phyloP scores from a whole-genome alignment of 2,888 invertebrate species.

The Alcis repandata region DNA sequence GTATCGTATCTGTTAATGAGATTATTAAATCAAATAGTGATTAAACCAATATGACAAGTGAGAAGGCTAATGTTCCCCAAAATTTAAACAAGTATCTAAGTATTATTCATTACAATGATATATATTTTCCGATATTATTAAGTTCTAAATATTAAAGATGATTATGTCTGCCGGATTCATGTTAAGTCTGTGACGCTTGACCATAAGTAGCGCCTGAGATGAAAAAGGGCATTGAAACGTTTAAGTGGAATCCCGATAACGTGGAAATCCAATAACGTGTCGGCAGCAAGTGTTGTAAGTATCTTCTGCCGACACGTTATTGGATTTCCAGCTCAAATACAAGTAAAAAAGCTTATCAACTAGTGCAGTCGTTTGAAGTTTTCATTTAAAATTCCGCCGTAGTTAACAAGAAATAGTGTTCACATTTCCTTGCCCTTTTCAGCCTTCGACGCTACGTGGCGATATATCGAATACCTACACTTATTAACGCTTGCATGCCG shows the following conservation, averaged over 20 bases:
- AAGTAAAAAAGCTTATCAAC: not conserved
- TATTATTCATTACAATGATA: not conserved
- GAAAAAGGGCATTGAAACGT: not conserved
- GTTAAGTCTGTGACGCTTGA: conserved; percentile 15
- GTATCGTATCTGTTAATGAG: no score
- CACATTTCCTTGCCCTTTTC: not conserved
- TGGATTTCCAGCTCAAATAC: not conserved
- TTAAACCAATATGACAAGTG: not conserved
- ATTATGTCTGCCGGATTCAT: conserved; percentile 70
- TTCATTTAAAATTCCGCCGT: not conserved
- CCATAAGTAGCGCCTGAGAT: not conserved
- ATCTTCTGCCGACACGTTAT: no score
- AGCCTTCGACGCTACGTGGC: not conserved
- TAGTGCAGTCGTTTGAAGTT: not conserved
- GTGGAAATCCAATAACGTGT: no score
- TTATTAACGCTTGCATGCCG: conserved; percentile 56
- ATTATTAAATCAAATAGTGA: not conserved
- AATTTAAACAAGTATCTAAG: not conserved
- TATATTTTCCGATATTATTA: not conserved
- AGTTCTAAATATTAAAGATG: conserved; percentile 57
- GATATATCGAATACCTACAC: conserved; percentile 16
- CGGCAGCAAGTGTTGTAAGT: no score
- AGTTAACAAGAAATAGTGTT: not conserved
- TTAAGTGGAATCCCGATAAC: not conserved
- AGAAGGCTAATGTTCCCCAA: not conserved